phyloP scores from a whole-genome alignment of 2,888 invertebrate genomes.

The Dryocosmus kuriphilus region DNA sequence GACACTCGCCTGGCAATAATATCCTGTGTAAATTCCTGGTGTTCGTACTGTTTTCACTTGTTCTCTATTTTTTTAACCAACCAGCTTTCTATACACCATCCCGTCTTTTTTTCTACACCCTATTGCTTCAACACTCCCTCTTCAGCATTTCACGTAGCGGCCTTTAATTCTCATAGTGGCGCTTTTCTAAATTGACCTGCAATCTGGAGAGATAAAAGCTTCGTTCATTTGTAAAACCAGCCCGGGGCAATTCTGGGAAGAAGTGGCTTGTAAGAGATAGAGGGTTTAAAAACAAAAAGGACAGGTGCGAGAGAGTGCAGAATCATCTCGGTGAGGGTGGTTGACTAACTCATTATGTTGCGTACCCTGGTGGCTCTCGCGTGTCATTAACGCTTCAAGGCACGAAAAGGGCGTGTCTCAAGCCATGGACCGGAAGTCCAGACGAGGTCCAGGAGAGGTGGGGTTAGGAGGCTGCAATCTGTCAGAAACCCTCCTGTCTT shows the following conservation, averaged over 20 bases:
- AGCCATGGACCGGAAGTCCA: slow-evolving; percentile 17
- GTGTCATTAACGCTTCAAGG: slow-evolving; percentile 33
- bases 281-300: slow-evolving; percentile 11
- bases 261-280: slow-evolving; percentile 32
- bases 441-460: background rate
- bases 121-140: background rate
- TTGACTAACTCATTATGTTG: slow-evolving; percentile 39
- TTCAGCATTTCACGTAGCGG: slow-evolving; percentile 9
- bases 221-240: slow-evolving; percentile 62
- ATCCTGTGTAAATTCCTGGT: slow-evolving; percentile 52
- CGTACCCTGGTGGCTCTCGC: slow-evolving; percentile 12
- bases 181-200: slow-evolving; percentile 61
- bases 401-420: slow-evolving; percentile 27
- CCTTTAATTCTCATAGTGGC: slow-evolving; percentile 35
- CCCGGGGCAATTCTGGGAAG: slow-evolving; percentile 56
- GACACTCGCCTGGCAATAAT: slow-evolving; percentile 51
- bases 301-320: slow-evolving; percentile 34
- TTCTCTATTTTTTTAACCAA: background rate
- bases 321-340: slow-evolving; percentile 24
- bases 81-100: background rate
- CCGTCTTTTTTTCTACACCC: slow-evolving; percentile 7
- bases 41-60: background rate
- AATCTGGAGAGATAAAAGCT: slow-evolving; percentile 63
- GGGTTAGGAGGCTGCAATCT: background rate
- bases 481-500: background rate